A percentile compares a stretch with the other conserved stretches of the same genome.
Evolutionary conservation across 2,113 vertebrate species (phyloP).

Genomic region (Tympanuchus pallidicinctus): DNA sequence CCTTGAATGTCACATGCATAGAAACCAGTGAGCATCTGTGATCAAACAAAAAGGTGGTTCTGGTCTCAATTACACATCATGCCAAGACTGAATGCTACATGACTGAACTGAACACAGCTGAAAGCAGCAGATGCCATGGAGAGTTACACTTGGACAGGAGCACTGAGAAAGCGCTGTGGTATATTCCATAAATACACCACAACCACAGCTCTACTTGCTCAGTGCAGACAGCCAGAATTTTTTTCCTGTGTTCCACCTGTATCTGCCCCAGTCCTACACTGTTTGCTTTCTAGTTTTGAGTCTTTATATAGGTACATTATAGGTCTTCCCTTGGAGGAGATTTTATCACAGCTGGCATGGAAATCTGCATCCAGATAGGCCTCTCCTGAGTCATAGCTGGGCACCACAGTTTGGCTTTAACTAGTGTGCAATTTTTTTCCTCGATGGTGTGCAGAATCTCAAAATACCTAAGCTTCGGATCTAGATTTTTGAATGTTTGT

Average conservation of each 20-base stretch:
- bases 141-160: neutral
- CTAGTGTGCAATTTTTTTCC: neutral
- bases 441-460: neutral
- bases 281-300: neutral
- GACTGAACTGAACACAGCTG: neutral
- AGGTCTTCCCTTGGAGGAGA: rapidly evolving
- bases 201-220: neutral
- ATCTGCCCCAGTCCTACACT: neutral
- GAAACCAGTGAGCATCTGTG: neutral
- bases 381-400: neutral
- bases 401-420: neutral
- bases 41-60: neutral
- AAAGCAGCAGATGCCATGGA: neutral
- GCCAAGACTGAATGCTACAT: neutral
- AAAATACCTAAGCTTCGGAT: neutral
- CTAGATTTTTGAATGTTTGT: neutral
- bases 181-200: neutral
- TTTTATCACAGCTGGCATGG: neutral
- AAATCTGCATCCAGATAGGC: neutral
- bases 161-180: neutral
- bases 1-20: neutral
- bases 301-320: neutral
- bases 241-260: neutral
- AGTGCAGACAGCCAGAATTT: neutral
- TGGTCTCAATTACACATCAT: neutral